Conservation (phyloP, 2,797 vertebrate species). For the Catharus ustulatus region DNA sequence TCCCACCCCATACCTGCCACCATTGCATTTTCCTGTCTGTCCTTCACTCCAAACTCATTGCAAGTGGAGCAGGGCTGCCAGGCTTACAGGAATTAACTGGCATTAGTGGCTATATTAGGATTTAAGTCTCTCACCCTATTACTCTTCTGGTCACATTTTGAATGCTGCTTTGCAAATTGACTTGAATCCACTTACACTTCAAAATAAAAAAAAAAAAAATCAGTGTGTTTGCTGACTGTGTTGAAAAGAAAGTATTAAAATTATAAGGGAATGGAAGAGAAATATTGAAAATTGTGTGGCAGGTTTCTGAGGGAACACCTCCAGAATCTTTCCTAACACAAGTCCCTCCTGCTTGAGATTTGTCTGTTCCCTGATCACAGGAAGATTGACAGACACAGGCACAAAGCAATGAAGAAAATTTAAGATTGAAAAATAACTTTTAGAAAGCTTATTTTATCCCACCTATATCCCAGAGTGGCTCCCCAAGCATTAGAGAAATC, state of each 20-base stretch:
- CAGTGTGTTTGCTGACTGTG: not conserved
- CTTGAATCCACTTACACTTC: conserved; percentile 2
- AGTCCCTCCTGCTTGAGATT: not conserved
- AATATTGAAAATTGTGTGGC: not conserved
- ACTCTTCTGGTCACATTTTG: conserved; percentile 64
- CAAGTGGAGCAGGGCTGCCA: conserved; percentile 65
- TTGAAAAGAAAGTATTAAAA: not conserved
- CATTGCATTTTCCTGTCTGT: conserved; percentile 32
- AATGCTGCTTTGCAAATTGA: conserved; percentile 53
- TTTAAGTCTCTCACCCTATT: conserved; percentile 78
- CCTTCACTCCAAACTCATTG: conserved; percentile 12
- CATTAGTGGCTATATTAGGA: conserved; percentile 81
- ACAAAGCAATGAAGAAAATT: not conserved
- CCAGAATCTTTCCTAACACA: not conserved
- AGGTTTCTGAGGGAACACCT: not conserved
- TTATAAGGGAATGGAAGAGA: not conserved
- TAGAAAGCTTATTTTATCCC: not conserved
- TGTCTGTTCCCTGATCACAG: not conserved
- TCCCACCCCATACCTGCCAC: conserved; percentile 31
- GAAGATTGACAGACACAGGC: not conserved
- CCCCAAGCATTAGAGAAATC: not conserved
- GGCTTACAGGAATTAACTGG: conserved; percentile 75
- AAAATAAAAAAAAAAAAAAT: not conserved
- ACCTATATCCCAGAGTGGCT: not conserved
- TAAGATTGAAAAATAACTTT: not conserved